phyloP scores from a whole-genome alignment of 2,888 invertebrate genomes.

The Molanna angustata region DNA sequence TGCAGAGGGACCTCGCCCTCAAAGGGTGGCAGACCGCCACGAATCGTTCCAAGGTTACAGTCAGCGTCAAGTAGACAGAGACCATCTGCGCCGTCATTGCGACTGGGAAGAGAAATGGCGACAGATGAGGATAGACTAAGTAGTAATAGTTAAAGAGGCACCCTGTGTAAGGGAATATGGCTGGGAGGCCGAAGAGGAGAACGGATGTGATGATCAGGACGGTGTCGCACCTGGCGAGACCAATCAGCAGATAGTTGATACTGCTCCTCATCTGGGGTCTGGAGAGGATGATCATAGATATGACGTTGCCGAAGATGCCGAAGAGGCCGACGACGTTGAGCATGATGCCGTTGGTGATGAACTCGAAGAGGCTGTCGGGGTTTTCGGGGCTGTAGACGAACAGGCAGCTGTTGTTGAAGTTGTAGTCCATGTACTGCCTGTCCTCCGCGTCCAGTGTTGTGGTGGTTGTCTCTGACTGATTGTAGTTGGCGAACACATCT shows the following conservation, averaged over 20 bases:
- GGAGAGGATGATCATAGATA: slow-evolving; percentile 87
- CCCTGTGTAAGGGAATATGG: slow-evolving; percentile 80
- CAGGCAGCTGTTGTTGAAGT: slow-evolving; percentile 24
- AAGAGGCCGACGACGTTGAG: slow-evolving; percentile 76
- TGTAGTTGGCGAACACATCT: too few species aligned
- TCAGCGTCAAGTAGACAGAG: slow-evolving; percentile 87
- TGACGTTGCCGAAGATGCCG: slow-evolving; percentile 86
- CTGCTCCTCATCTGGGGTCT: slow-evolving; percentile 95
- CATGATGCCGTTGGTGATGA: slow-evolving; percentile 78
- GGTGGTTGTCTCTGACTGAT: too few species aligned
- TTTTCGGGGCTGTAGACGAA: slow-evolving; percentile 41
- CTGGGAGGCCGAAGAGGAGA: slow-evolving; percentile 82
- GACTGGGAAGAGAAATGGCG: slow-evolving; percentile 76
- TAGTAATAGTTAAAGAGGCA: slow-evolving; percentile 74
- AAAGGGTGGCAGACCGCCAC: slow-evolving; percentile 92
- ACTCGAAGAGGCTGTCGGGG: slow-evolving; percentile 64
- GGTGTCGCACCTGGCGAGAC: slow-evolving; percentile 91
- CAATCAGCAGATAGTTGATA: slow-evolving; percentile 91
- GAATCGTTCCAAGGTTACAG: slow-evolving; percentile 90
- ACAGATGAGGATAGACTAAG: slow-evolving; percentile 76
- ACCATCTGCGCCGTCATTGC: slow-evolving; percentile 89
- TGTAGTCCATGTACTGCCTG: slow-evolving; percentile 6
- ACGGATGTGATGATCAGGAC: slow-evolving; percentile 84
- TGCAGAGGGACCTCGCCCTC: slow-evolving; percentile 84
- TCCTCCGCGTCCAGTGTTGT: slow-evolving; percentile 14